Evolutionary conservation across 2,113 vertebrate genomes (phyloP), one percentile per base, ranked within the genome.

Genomic region (Archilochus colubris): DNA sequence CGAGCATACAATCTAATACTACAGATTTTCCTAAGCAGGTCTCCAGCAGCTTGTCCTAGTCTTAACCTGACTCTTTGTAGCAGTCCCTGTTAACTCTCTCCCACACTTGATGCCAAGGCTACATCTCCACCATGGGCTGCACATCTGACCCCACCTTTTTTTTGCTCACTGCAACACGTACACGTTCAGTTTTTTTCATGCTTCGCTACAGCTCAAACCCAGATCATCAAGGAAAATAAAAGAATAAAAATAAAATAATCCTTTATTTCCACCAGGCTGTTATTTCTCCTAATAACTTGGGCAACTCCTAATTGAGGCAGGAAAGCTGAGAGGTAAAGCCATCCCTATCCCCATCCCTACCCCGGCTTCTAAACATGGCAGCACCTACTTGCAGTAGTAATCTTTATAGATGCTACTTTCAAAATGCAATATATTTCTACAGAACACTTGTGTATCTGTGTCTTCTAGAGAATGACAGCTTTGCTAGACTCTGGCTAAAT

Each of bases 121-220:
- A n/a, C 0, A 0, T 38, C 23, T 91, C 54, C 57, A 57, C 12
- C 18, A 40, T 0, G 0, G 27, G 30, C 66, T 46, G 30, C 58
- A 61, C 40, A 54, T 23, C 70, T 82, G 59, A n/a, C 9, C 30
- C 19, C 20, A 30, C 13, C 19, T 85, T 25, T 7, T 7, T 19
- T 44, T 38, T 40, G 40, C 36, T 66, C 64, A 25, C 21, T 23
- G 9, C 31, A 69, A 30, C 8, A 62, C 44, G 43, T 3, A 59
- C 8, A 40, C 58, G 0, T 2, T 15, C 36, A 23, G 17, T 1
- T 30, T 55, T 67, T 16, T 40, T 48, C 15, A 67, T 4, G 12
- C 50, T 74, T 69, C 27, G 10, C 31, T 61, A 62, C 2, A 31
- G 38, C 25, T 55, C 73, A 89, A 79, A 10, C 10, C 12, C 16